Conservation (phyloP, 2,113 vertebrate species). For the Rhabdornis inornatus region DNA sequence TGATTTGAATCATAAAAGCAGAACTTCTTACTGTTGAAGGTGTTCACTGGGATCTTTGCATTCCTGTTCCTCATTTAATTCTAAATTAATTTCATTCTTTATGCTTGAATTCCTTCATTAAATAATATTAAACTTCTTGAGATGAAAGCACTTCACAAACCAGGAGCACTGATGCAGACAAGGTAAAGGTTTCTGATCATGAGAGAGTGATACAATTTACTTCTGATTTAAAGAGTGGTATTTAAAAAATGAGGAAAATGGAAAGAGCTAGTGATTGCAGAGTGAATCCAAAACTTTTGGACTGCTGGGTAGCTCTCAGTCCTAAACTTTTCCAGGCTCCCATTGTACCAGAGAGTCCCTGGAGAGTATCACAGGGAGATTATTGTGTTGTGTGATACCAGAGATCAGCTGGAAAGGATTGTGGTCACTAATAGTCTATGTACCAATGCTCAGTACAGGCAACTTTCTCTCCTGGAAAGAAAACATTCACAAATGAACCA, state of each 20-base stretch:
- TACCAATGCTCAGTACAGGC: not conserved
- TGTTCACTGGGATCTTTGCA: not conserved
- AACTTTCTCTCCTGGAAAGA: not conserved
- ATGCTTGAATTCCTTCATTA: not conserved
- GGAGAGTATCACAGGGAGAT: not conserved
- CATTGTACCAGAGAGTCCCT: not conserved
- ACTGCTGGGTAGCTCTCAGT: not conserved
- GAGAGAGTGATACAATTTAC: not conserved
- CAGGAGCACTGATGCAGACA: not conserved
- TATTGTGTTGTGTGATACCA: not conserved
- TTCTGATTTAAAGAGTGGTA: not conserved
- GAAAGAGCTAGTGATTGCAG: not conserved
- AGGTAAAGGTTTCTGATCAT: not conserved
- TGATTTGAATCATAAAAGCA: not conserved
- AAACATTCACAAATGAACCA: not conserved
- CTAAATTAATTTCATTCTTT: slow-evolving; percentile 6
- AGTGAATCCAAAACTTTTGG: not conserved
- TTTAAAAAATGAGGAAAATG: not conserved
- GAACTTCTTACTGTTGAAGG: not conserved
- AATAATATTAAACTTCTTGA: not conserved
- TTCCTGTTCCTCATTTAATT: not conserved
- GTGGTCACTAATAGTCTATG: not conserved
- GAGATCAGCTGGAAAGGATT: not conserved
- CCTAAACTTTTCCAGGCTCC: not conserved
- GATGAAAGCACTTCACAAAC: not conserved